phyloP scores from a whole-genome alignment of 2,797 vertebrate genomes.

The Luscinia megarhynchos region DNA sequence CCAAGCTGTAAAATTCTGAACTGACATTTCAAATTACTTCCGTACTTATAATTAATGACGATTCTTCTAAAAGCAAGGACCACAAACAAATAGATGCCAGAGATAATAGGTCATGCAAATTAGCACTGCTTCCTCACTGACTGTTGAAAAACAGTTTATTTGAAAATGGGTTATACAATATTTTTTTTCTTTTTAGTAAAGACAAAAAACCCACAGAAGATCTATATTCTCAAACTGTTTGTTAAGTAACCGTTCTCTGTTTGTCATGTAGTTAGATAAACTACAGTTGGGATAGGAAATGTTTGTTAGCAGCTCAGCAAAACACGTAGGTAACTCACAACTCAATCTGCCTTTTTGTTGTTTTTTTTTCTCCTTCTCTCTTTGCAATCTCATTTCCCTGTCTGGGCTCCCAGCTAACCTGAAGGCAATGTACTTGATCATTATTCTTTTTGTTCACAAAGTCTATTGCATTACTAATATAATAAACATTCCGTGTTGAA shows the following conservation, averaged over 20 bases:
- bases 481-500: not conserved
- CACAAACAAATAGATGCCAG: constrained; percentile 55
- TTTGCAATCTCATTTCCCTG: not conserved
- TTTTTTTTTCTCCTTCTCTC: not conserved
- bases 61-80: constrained; percentile 56
- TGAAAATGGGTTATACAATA: not conserved
- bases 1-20: constrained; percentile 69
- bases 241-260: not conserved
- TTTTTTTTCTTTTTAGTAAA: not conserved
- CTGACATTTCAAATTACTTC: constrained; percentile 75
- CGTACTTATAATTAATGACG: constrained; percentile 65
- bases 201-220: not conserved
- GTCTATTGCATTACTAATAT: not conserved
- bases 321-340: not conserved
- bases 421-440: not conserved
- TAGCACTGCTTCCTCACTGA: not conserved
- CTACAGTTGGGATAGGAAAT: not conserved
- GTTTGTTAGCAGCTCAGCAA: not conserved
- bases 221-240: not conserved
- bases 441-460: not conserved
- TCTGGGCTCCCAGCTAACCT: not conserved
- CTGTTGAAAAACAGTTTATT: constrained; percentile 1
- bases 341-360: not conserved
- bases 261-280: not conserved
- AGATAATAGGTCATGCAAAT: constrained; percentile 54